Base-by-base conservation (phyloP, 2,113 vertebrate species). In the Galemys pyrenaicus region DNA sequence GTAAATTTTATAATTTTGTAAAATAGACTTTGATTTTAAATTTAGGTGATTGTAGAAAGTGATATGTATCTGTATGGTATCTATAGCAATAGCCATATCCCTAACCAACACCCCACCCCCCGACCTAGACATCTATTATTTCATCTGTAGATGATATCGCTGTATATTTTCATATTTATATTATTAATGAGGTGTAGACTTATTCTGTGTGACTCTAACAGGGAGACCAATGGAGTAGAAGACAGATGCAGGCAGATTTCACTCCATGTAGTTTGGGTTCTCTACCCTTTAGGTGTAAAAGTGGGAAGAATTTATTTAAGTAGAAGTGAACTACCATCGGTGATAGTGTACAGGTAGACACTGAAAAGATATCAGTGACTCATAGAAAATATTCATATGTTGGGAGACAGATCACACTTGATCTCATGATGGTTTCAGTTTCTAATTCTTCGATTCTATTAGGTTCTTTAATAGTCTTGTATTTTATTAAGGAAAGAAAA, bases 401-500 rank as follows among this genome's bases (percentile, higher is more conserved):
- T 68, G 35, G 30, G 26, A 87, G 58, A 64, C 2, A 49, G 41
- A 37, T 35, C 32, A 71, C 16, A 54, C 13, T 44, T 35, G 13
- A 49, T 62, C 28, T 9, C 6, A 56, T 56, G 6, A 56, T 22
- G 54, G 20, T 22, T 1, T 80, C 28, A 68, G 11, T 4, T 64
- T 10, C 15, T 7, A 93, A 30, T 22, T 65, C 51, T 73, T 46
- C 26, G 56, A 46, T 87, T 78, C 39, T 58, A 9, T 54, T 58
- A 58, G 7, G 0, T 89, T 92, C 9, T 77, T 80, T 32, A 74
- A 80, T 58, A 77, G 84, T 91, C 3, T 70, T 79, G 84, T 15
- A 74, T 93, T 75, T 78, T 67, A 80, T 54, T 91, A 89, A 92
- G 16, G 28, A 51, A 86, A 94, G 20, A 75, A 70, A 85, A 65